phyloP scores from a whole-genome alignment of 2,888 invertebrate genomes.

The Sinopyrophorus schimmeli region DNA sequence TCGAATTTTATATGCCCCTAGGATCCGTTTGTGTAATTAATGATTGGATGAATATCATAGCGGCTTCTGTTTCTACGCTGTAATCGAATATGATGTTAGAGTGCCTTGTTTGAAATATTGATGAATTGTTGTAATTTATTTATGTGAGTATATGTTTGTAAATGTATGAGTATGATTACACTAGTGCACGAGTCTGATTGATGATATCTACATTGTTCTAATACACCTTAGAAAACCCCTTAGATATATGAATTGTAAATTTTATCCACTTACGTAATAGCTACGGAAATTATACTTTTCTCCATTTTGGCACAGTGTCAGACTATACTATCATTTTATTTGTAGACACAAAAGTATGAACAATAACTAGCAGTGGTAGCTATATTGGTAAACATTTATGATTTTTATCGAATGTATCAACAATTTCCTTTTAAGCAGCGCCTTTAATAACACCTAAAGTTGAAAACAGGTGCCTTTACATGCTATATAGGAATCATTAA shows the following conservation, averaged over 20 bases:
- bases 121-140: slow-evolving; percentile 40
- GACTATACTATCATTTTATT: too few species aligned
- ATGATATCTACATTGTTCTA: slow-evolving; percentile 36
- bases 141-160: slow-evolving; percentile 35
- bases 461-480: too few species aligned
- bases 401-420: too few species aligned
- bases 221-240: slow-evolving; percentile 38
- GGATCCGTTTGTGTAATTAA: slow-evolving; percentile 58
- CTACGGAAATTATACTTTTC: too few species aligned
- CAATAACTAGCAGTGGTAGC: too few species aligned
- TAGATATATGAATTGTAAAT: slow-evolving; percentile 37
- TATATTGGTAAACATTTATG: too few species aligned
- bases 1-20: slow-evolving; percentile 57
- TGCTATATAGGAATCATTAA: too few species aligned
- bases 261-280: too few species aligned
- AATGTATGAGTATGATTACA: slow-evolving; percentile 37
- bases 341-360: too few species aligned
- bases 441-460: too few species aligned
- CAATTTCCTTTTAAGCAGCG: too few species aligned
- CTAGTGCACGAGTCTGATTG: slow-evolving; percentile 38
- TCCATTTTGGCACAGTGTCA: too few species aligned
- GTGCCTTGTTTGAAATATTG: slow-evolving; percentile 41
- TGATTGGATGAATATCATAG: slow-evolving; percentile 55
- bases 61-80: slow-evolving; percentile 45
- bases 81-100: slow-evolving; percentile 42